Conservation (phyloP, 2,888 invertebrate species). For the Tenthredo scrophulariae region DNA sequence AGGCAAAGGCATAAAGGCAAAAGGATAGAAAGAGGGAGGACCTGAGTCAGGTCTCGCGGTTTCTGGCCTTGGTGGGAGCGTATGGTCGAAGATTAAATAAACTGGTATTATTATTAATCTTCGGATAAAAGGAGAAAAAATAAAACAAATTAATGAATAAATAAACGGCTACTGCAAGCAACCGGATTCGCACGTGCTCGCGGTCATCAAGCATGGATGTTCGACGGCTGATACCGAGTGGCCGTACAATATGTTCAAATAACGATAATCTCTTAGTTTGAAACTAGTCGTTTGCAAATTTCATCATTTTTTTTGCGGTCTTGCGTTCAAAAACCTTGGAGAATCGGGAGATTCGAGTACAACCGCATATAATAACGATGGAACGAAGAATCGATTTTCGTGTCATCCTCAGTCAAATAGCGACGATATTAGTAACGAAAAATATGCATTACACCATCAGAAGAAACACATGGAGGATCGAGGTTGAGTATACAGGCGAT, state of each 20-base stretch:
- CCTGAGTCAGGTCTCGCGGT: not conserved
- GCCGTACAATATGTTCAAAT: not conserved
- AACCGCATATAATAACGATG: not conserved
- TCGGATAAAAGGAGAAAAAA: slow-evolving; percentile 34
- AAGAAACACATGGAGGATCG: not conserved
- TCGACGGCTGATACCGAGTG: not conserved
- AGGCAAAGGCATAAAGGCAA: not conserved
- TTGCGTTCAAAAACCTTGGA: no score
- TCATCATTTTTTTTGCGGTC: no score
- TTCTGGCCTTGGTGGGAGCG: slow-evolving; percentile 67
- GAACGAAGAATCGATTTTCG: not conserved
- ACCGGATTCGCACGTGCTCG: slow-evolving; percentile 32
- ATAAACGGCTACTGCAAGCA: slow-evolving; percentile 18
- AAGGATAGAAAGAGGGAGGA: not conserved
- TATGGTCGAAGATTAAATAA: slow-evolving; percentile 64
- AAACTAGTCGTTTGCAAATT: no score
- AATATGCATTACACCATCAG: no score
- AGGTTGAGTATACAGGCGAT: not conserved
- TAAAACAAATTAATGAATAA: slow-evolving; percentile 46
- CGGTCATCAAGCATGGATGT: not conserved
- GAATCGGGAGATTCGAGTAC: not conserved
- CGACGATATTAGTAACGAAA: not conserved
- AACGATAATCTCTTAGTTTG: not conserved
- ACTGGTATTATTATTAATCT: slow-evolving; percentile 21
- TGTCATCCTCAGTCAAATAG: no score